phyloP scores from a whole-genome alignment of 2,888 invertebrate genomes.

The Hipparchia sbordonii region DNA sequence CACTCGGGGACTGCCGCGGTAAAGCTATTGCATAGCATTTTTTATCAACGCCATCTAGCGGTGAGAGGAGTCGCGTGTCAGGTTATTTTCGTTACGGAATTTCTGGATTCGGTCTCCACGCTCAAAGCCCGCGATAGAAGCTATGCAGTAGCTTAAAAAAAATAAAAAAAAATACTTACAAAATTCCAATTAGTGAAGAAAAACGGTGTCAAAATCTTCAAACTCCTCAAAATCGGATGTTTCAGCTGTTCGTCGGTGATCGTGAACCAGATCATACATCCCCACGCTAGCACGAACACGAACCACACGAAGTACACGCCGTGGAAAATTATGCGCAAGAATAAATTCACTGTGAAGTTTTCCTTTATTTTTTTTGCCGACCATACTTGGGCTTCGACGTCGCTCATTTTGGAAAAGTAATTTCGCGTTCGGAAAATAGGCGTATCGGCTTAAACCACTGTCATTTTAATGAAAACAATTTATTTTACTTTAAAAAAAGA shows the following conservation, averaged over 20 bases:
- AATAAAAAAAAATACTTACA: slow-evolving; percentile 48
- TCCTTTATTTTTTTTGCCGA: background rate
- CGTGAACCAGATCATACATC: slow-evolving; percentile 38
- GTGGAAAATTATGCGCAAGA: slow-evolving; percentile 42
- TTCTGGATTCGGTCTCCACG: no score
- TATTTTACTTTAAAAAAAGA: no score
- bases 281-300: slow-evolving; percentile 31
- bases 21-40: no score
- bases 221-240: slow-evolving; percentile 42
- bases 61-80: no score
- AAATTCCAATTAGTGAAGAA: slow-evolving; percentile 62
- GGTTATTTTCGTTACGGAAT: no score
- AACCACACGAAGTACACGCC: slow-evolving; percentile 36
- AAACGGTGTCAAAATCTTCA: slow-evolving; percentile 47
- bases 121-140: no score
- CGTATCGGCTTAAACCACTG: background rate
- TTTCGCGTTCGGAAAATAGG: background rate
- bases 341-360: slow-evolving; percentile 29
- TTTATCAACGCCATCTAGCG: no score
- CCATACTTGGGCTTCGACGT: slow-evolving; percentile 29
- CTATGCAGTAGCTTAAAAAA: background rate
- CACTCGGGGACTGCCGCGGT: no score
- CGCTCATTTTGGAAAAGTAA: slow-evolving; percentile 36
- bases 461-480: background rate
- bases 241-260: slow-evolving; percentile 40